Percentiles rank a stretch among this genome's conserved stretches.
Evolutionary conservation across 1,140 invertebrate species (phyloP).

Genomic region (Hyphantria cunea): DNA sequence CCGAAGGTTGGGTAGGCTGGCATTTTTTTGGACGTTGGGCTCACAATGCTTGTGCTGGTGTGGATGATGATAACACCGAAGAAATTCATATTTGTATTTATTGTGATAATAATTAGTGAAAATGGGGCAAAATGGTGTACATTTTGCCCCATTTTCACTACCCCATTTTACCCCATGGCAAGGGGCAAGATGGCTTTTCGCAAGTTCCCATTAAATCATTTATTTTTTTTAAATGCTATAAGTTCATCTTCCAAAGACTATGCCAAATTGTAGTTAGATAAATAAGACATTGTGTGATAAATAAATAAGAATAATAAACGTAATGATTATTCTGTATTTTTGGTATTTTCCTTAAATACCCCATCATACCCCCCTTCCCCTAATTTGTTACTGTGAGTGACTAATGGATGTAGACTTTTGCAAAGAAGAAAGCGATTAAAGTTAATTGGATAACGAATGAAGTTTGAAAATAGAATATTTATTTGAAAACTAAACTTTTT

Average conservation of each 20-base stretch:
- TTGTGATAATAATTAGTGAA: conserved; percentile 38
- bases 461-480: too few species aligned
- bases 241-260: conserved; percentile 32
- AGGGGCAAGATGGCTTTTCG: conserved; percentile 11
- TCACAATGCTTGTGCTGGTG: conserved; percentile 54
- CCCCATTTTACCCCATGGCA: too few species aligned
- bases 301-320: conserved; percentile 31
- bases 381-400: conserved; percentile 11
- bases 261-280: conserved; percentile 38
- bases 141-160: too few species aligned
- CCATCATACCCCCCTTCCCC: not conserved
- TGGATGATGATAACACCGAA: conserved; percentile 42
- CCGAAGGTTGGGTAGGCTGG: conserved; percentile 53
- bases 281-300: conserved; percentile 29
- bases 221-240: not conserved
- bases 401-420: conserved; percentile 9
- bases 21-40: conserved; percentile 53
- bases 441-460: too few species aligned
- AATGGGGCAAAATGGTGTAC: conserved; percentile 17
- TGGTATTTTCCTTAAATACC: not conserved
- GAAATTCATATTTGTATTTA: conserved; percentile 48
- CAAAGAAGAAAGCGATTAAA: conserved; percentile 5
- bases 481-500: too few species aligned
- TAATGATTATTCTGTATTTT: conserved; percentile 2
- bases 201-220: conserved; percentile 3